Evolutionary conservation across 2,797 vertebrate species (phyloP), one percentile per base, ranked within the genome.

Genomic region (Cuniculus paca): DNA sequence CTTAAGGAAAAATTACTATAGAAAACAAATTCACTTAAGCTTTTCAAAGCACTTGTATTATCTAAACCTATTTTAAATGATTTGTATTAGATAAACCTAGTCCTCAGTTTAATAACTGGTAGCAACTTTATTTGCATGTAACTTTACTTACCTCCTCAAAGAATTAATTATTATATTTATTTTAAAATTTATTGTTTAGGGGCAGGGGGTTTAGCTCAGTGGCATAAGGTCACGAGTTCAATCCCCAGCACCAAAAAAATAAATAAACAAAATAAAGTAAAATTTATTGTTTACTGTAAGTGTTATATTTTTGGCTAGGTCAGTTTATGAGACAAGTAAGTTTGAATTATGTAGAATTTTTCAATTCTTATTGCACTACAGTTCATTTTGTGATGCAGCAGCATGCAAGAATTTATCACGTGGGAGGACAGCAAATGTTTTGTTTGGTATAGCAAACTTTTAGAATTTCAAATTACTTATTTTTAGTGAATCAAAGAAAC

Each of bases 111-210:
- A 88, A 54, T 90, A 94, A 90, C 60, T 63, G 34, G 54, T 52
- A 90, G 39, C 50, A 81, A 90, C 34, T 56, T 84, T 79, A 84
- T 80, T 83, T 92, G 31, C 39, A 91, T 81, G 24, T 75, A 95
- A 56, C 10, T 65, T n/a, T n/a, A 65, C 63, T 58, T 2, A 78
- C 16, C 68, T 36, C 20, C 4, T 9, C 82, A 87, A 83, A 87
- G 34, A 87, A 65, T 82, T 86, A 86, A 60, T 77, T 70, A 83
- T 24, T 90, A 75, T 72, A 6, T 70, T 91, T 86, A 17, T 77
- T 75, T 91, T 86, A 65, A 82, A 74, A 70, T 19, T 82, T 79
- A 68, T 58, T 80, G 4, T 58, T 86, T 94, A 52, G n/a, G n/a
- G n/a, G n/a, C n/a, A n/a, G n/a, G n/a, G n/a, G n/a, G n/a, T n/a